Evolutionary conservation across 1,140 invertebrate genomes (phyloP).

Genomic region (Drosophila grimshawi): DNA sequence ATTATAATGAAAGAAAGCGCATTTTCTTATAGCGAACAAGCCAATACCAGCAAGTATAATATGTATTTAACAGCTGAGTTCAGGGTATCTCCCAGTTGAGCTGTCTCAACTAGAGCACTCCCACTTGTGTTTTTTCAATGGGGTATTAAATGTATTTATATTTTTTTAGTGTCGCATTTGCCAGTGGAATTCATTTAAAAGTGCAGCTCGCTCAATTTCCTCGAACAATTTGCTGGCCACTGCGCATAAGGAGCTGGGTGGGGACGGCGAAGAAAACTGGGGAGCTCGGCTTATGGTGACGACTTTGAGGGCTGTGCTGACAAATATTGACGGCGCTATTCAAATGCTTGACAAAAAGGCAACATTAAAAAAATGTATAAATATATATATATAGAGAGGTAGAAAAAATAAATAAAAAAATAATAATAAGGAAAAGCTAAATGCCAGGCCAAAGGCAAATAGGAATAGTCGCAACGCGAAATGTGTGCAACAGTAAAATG

Average conservation of each 20-base stretch:
- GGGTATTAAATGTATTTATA: slow-evolving; percentile 46
- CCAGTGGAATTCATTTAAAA: slow-evolving; percentile 53
- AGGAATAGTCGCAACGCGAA: slow-evolving; percentile 32
- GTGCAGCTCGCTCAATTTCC: slow-evolving; percentile 76
- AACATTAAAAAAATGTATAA: background rate
- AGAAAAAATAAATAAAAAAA: slow-evolving; percentile 9
- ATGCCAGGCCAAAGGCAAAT: slow-evolving; percentile 46
- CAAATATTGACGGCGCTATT: slow-evolving; percentile 70
- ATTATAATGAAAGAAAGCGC: no score
- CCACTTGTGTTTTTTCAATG: slow-evolving; percentile 12
- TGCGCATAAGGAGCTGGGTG: slow-evolving; percentile 39
- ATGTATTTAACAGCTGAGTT: background rate
- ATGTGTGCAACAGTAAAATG: slow-evolving; percentile 36
- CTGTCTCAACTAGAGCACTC: no score
- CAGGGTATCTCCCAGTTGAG: no score
- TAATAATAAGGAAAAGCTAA: slow-evolving; percentile 36
- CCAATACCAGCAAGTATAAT: no score
- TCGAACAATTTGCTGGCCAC: slow-evolving; percentile 66
- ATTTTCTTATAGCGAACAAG: no score
- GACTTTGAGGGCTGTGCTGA: slow-evolving; percentile 47
- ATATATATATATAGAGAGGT: background rate
- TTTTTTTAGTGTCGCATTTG: slow-evolving; percentile 36
- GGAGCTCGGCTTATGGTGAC: slow-evolving; percentile 14
- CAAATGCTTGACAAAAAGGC: slow-evolving; percentile 56
- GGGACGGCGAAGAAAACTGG: background rate